These are phyloP conservation scores for Polymixis flavicincta DNA, from an alignment of 2,888 invertebrate species.

Conservation along the genomic window DNA sequence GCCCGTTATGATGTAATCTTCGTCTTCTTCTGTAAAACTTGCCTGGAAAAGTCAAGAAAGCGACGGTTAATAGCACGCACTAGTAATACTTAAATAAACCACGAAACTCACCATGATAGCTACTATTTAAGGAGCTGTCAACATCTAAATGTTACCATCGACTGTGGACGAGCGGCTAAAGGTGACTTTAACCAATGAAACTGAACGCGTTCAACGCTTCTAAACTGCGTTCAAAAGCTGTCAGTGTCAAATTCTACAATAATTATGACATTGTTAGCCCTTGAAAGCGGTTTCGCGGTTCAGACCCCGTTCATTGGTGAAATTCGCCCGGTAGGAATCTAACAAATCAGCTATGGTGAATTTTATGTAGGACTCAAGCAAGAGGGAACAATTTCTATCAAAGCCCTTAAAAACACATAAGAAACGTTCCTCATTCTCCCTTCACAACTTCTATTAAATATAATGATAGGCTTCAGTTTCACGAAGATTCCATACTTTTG, in stretches of 20 bases:
- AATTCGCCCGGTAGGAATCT: not conserved
- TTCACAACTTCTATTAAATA: not conserved
- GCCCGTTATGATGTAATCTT: conserved; percentile 74
- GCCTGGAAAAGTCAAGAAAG: conserved; percentile 10
- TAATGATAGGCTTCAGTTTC: not conserved
- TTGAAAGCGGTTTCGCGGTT: too few species aligned
- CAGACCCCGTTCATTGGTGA: too few species aligned
- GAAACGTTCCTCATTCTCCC: not conserved
- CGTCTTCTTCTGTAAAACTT: conserved; percentile 14
- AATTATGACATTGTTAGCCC: too few species aligned
- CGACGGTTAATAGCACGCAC: not conserved
- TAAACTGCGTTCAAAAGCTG: too few species aligned
- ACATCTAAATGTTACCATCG: not conserved
- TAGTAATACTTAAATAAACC: too few species aligned
- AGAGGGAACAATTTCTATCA: not conserved
- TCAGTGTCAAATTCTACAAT: too few species aligned
- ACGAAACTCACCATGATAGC: not conserved
- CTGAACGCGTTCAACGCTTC: too few species aligned
- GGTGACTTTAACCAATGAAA: too few species aligned
- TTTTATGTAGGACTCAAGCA: not conserved
- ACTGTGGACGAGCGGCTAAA: too few species aligned
- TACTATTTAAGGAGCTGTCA: not conserved
- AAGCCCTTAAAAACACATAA: not conserved
- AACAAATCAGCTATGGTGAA: not conserved
- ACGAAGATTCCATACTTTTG: not conserved